These are phyloP conservation scores for Perizoma affinitatum DNA, from an alignment of 2,888 invertebrate species.

Conservation along the genomic window DNA sequence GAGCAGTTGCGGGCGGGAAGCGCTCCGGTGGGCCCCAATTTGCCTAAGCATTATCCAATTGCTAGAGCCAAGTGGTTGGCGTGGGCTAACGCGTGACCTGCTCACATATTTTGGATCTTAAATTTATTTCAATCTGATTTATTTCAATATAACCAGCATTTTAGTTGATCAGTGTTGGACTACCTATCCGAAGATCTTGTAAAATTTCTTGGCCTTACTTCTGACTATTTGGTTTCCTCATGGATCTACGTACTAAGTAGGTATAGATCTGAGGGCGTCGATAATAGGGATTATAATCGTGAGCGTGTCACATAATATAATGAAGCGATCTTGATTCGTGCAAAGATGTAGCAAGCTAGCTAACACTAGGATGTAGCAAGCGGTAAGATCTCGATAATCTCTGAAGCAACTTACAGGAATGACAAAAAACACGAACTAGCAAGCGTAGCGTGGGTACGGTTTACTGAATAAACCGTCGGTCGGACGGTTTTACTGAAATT, in stretches of 20 bases:
- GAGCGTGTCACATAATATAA: too few species aligned
- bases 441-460: too few species aligned
- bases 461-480: too few species aligned
- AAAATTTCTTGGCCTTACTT: too few species aligned
- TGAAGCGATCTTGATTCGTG: slow-evolving; percentile 20
- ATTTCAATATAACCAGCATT: slow-evolving; percentile 3
- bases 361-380: slow-evolving; percentile 17
- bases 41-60: slow-evolving; percentile 78
- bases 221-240: too few species aligned
- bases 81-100: slow-evolving; percentile 81
- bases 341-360: slow-evolving; percentile 7
- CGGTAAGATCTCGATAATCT: slow-evolving; percentile 9
- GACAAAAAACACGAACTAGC: background rate
- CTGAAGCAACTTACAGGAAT: background rate
- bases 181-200: too few species aligned
- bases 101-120: slow-evolving; percentile 56
- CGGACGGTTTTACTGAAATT: too few species aligned
- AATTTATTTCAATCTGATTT: slow-evolving; percentile 29
- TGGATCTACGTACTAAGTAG: too few species aligned
- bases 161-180: too few species aligned
- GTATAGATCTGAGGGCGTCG: too few species aligned
- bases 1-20: slow-evolving; percentile 59
- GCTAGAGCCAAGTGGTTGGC: slow-evolving; percentile 77
- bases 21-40: slow-evolving; percentile 78
- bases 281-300: too few species aligned